A percentile compares a stretch with the other conserved stretches of the same genome.
phyloP scores from a whole-genome alignment of 2,888 invertebrate genomes.

The Idaea straminata region DNA sequence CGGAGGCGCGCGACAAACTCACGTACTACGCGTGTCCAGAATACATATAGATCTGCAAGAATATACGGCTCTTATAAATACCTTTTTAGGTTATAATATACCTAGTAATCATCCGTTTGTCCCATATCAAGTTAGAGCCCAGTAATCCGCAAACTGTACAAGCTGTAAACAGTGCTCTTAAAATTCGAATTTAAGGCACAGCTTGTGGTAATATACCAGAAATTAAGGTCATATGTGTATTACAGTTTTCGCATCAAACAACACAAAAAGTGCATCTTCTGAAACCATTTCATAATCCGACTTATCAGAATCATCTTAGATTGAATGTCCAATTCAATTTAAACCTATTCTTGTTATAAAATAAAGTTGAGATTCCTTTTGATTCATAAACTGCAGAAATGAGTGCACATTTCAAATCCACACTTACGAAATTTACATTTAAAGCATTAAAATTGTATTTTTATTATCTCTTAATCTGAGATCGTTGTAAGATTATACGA shows the following conservation, averaged over 20 bases:
- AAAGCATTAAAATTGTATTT: background rate
- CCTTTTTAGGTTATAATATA: background rate
- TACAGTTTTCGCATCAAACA: background rate
- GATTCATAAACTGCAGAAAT: background rate
- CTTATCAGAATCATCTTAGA: background rate
- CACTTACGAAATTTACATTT: background rate
- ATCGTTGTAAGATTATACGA: background rate
- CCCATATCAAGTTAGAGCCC: no score
- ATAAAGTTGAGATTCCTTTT: background rate
- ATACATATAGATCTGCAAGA: background rate
- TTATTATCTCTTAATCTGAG: background rate
- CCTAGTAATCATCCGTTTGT: no score
- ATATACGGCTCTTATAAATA: background rate
- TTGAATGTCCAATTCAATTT: background rate
- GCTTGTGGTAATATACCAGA: background rate
- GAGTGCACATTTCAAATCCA: background rate
- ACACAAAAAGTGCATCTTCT: background rate
- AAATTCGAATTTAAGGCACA: background rate
- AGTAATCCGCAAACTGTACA: no score
- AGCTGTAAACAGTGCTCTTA: no score
- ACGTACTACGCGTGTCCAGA: constrained; percentile 19
- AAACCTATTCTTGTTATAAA: background rate
- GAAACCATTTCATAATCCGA: background rate
- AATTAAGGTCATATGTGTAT: background rate
- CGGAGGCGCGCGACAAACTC: constrained; percentile 33